A percentile compares a stretch with the other conserved stretches of the same genome.
These are phyloP conservation scores for Psilopsiagon aurifrons DNA, from an alignment of 2,113 vertebrate genomes.

Conservation along the genomic window DNA sequence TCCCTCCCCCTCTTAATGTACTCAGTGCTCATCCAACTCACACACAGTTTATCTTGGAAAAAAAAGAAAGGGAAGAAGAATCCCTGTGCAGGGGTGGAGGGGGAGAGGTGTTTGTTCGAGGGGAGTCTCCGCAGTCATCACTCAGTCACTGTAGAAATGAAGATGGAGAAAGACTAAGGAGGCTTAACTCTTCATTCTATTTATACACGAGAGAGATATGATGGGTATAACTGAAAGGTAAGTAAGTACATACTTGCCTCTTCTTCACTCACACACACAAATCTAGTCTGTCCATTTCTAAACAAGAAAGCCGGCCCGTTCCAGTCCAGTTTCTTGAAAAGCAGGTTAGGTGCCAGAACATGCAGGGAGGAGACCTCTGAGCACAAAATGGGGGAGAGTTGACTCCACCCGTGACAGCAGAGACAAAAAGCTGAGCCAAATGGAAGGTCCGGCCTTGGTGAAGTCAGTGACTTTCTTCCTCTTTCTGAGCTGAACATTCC, in stretches of 20 bases:
- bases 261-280: background rate
- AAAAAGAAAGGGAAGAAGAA: conserved; percentile 54
- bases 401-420: background rate
- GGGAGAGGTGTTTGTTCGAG: conserved; percentile 56
- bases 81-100: background rate
- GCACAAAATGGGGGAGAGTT: background rate
- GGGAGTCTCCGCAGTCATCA: conserved; percentile 40
- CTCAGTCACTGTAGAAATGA: background rate
- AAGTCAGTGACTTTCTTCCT: background rate
- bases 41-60: conserved; percentile 44
- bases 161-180: background rate
- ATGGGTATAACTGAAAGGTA: background rate
- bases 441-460: background rate
- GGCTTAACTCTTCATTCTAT: conserved; percentile 40
- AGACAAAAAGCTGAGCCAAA: background rate
- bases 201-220: background rate
- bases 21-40: conserved; percentile 35
- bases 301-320: background rate
- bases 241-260: background rate
- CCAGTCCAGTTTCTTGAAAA: conserved; percentile 5
- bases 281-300: background rate
- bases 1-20: background rate
- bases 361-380: background rate
- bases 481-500: background rate
- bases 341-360: background rate